Conservation (phyloP, 2,113 vertebrate genomes). For the Zosterops borbonicus region DNA sequence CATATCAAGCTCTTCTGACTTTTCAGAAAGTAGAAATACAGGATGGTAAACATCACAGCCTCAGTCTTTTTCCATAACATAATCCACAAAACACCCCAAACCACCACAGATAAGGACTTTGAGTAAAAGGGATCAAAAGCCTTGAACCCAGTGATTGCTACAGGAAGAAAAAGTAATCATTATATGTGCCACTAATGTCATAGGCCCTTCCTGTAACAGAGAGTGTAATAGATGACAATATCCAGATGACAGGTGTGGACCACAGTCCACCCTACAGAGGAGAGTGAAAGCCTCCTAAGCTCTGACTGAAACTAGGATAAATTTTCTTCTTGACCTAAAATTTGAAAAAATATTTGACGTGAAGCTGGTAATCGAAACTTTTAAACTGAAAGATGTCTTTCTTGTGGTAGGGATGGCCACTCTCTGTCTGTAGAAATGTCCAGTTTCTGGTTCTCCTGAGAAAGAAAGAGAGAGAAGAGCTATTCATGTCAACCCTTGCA, state of each 20-base stretch:
- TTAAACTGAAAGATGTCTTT: neutral
- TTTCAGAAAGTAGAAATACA: neutral
- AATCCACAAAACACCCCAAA: neutral
- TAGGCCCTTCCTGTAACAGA: neutral
- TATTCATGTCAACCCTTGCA: neutral
- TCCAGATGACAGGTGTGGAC: neutral
- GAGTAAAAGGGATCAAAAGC: neutral
- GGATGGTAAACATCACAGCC: neutral
- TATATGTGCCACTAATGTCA: neutral
- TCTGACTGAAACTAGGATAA: neutral
- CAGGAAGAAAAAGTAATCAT: neutral
- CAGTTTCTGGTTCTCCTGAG: neutral
- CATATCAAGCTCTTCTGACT: neutral
- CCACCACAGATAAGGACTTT: neutral
- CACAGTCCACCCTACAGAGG: neutral
- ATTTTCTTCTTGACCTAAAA: neutral
- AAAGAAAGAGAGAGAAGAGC: neutral
- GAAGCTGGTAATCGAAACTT: neutral
- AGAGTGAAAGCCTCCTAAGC: neutral
- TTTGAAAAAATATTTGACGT: neutral
- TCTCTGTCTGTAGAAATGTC: neutral
- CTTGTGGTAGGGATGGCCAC: neutral
- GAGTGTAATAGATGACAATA: neutral
- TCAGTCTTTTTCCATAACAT: neutral
- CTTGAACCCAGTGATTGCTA: neutral